Conservation (phyloP, 2,888 invertebrate genomes). For the Chrysodeixis includens region DNA sequence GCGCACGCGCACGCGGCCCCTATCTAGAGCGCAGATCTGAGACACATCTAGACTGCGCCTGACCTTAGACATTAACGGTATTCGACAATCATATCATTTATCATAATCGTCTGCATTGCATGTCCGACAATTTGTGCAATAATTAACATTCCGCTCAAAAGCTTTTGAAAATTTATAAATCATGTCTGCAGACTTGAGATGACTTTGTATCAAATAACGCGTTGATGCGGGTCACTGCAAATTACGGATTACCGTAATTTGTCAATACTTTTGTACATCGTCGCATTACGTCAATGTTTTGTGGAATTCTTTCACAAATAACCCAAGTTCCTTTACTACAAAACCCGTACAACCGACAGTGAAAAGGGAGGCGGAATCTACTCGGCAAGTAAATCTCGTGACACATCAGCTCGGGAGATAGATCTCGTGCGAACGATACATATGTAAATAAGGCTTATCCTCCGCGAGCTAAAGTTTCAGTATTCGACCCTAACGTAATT, state of each 20-base stretch:
- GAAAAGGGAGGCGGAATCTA: constrained; percentile 11
- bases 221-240: neutral
- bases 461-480: constrained; percentile 23
- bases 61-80: constrained; percentile 44
- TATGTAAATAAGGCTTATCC: constrained; percentile 42
- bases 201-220: neutral
- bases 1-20: constrained; percentile 30
- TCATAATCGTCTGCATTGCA: constrained; percentile 32
- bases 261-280: neutral
- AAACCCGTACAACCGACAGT: constrained; percentile 10
- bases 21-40: constrained; percentile 31
- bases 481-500: constrained; percentile 30
- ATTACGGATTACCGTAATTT: no score
- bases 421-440: constrained; percentile 25
- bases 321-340: neutral
- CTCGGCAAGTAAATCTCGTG: constrained; percentile 25
- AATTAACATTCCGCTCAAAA: constrained; percentile 16
- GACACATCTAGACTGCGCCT: constrained; percentile 36
- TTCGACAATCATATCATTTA: constrained; percentile 24
- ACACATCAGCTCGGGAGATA: constrained; percentile 25
- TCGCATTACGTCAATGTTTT: neutral
- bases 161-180: neutral
- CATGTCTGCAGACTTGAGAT: neutral
- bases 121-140: constrained; percentile 43
- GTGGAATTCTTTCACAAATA: constrained; percentile 10